Evolutionary conservation across 2,888 invertebrate genomes (phyloP).

Genomic region (Latrodectus elegans): DNA sequence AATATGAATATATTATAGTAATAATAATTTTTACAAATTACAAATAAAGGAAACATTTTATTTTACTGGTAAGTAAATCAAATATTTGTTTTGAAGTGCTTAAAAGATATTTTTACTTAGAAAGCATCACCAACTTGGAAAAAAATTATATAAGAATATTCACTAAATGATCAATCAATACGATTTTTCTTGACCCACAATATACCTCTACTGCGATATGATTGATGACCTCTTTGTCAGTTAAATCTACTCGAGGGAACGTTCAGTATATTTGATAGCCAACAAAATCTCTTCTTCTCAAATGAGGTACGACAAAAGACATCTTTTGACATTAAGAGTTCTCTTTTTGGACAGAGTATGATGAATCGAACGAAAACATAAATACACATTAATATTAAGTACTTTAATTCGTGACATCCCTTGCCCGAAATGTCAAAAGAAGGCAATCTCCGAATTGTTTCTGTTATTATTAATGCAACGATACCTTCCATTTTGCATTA

Average conservation of each 20-base stretch:
- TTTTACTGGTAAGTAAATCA: no score
- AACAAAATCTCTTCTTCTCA: neutral
- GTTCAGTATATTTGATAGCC: neutral
- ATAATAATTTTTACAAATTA: no score
- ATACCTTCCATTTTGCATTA: neutral
- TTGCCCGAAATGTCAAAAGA: neutral
- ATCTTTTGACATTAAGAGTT: constrained; percentile 1
- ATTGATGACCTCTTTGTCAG: no score
- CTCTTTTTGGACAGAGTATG: neutral
- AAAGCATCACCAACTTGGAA: no score
- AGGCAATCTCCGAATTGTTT: neutral
- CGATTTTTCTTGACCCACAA: no score
- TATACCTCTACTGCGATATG: no score
- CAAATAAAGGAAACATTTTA: no score
- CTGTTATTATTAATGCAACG: neutral
- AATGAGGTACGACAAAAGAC: neutral
- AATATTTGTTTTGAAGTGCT: no score
- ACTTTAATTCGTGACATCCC: neutral
- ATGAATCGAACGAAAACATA: neutral
- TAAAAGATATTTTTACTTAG: no score
- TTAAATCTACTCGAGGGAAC: neutral
- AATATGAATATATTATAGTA: no score
- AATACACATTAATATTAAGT: neutral
- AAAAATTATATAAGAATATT: no score
- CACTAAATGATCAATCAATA: no score